Conservation (phyloP, 2,113 vertebrate species). For the Nycticryphes semicollaris region DNA sequence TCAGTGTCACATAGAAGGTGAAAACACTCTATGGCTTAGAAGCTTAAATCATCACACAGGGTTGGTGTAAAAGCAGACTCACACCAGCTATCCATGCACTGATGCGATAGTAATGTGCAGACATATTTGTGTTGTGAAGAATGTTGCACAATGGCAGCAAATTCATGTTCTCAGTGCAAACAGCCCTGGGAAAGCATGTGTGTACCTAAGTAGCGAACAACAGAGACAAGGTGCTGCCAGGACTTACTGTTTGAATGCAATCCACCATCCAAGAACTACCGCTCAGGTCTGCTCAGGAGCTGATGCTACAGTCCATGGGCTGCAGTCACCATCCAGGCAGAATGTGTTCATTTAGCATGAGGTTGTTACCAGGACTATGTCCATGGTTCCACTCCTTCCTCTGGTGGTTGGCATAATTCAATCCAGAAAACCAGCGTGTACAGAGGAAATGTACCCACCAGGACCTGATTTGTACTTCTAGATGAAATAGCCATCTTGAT, state of each 20-base stretch:
- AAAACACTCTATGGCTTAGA: background rate
- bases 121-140: accelerated
- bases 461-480: background rate
- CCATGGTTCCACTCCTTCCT: background rate
- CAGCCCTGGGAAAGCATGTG: background rate
- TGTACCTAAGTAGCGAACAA: background rate
- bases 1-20: background rate
- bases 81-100: background rate
- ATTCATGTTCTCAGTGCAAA: background rate
- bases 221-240: background rate
- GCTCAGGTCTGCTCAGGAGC: background rate
- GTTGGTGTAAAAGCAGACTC: background rate
- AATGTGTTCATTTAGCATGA: background rate
- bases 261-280: background rate
- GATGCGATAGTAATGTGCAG: background rate
- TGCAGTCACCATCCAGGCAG: background rate
- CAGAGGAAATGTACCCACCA: background rate
- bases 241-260: background rate
- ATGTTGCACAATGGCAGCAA: background rate
- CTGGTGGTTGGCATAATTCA: background rate
- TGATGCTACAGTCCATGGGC: background rate
- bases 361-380: background rate
- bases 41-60: background rate
- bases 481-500: background rate
- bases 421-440: background rate